Evolutionary conservation across 1,140 invertebrate genomes (phyloP).

Genomic region (Drosophila athabasca): DNA sequence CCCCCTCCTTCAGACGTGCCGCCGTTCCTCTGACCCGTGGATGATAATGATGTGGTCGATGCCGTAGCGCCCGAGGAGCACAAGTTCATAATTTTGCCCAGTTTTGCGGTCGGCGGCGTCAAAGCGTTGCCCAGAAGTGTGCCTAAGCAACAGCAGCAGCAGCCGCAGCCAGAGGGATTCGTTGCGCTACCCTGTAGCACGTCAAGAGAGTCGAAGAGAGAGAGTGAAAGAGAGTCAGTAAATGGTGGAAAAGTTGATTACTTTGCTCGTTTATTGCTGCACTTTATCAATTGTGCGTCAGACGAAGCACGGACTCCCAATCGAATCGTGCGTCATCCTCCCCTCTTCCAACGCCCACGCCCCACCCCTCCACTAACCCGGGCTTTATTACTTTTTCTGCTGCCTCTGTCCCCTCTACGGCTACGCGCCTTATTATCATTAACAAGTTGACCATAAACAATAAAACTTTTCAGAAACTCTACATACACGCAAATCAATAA

Average conservation of each 20-base stretch:
- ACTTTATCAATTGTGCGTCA: constrained; percentile 72
- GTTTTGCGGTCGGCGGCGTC: constrained; percentile 77
- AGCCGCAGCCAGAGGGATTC: constrained; percentile 61
- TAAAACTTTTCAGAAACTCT: constrained; percentile 45
- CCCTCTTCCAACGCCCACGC: background rate
- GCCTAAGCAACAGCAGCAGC: constrained; percentile 67
- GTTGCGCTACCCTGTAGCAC: constrained; percentile 60
- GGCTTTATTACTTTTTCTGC: constrained; percentile 56
- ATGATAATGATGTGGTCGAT: constrained; percentile 79
- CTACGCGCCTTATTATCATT: constrained; percentile 57
- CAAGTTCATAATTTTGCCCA: constrained; percentile 84
- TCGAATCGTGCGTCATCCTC: constrained; percentile 54
- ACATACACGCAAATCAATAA: constrained; percentile 58
- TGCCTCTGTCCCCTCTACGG: constrained; percentile 20
- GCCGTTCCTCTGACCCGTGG: constrained; percentile 66
- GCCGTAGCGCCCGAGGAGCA: constrained; percentile 81
- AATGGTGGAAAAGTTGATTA: constrained; percentile 9
- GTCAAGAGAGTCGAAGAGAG: background rate
- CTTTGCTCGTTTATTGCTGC: constrained; percentile 56
- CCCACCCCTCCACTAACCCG: constrained; percentile 13
- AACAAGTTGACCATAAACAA: constrained; percentile 62
- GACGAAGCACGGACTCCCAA: constrained; percentile 24
- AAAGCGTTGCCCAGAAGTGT: constrained; percentile 80
- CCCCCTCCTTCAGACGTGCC: constrained; percentile 32
- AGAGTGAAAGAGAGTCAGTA: background rate